Conservation (phyloP, 2,888 invertebrate species). For the Phrixothrix hirtus region DNA sequence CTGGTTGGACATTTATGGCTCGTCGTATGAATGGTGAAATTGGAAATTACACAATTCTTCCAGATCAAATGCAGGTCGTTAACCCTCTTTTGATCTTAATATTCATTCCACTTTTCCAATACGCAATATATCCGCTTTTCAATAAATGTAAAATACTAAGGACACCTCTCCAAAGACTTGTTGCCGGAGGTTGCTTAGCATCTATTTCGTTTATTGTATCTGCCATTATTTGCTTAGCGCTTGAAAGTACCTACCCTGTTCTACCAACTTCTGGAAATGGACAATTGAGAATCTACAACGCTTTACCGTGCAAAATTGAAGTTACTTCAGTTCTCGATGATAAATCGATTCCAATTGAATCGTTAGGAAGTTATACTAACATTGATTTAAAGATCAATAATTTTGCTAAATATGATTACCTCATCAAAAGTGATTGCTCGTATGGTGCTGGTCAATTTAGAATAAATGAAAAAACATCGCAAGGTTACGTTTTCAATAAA, state of each 20-base stretch:
- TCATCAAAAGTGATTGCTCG: neutral
- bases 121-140: slow-evolving; percentile 78
- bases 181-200: slow-evolving; percentile 84
- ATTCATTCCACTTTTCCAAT: slow-evolving; percentile 84
- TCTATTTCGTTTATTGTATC: slow-evolving; percentile 86
- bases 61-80: slow-evolving; percentile 94
- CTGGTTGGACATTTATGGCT: slow-evolving; percentile 92
- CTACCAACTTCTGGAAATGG: slow-evolving; percentile 62
- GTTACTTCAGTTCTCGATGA: slow-evolving; percentile 8
- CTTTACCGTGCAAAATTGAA: slow-evolving; percentile 60
- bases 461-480: slow-evolving; percentile 22
- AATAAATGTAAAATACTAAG: slow-evolving; percentile 66
- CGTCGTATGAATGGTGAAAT: slow-evolving; percentile 83
- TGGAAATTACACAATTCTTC: slow-evolving; percentile 74
- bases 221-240: slow-evolving; percentile 76
- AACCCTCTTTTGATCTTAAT: slow-evolving; percentile 84
- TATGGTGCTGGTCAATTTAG: neutral
- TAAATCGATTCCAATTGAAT: neutral
- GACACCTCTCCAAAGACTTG: slow-evolving; percentile 85
- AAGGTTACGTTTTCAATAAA: slow-evolving; percentile 31
- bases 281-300: slow-evolving; percentile 74
- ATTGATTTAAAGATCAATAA: slow-evolving; percentile 12
- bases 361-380: slow-evolving; percentile 10
- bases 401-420: neutral
- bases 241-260: slow-evolving; percentile 71